Evolutionary conservation across 2,797 vertebrate species (phyloP), one percentile per base, ranked within the genome.

Genomic region (Enteromius mattozi): DNA sequence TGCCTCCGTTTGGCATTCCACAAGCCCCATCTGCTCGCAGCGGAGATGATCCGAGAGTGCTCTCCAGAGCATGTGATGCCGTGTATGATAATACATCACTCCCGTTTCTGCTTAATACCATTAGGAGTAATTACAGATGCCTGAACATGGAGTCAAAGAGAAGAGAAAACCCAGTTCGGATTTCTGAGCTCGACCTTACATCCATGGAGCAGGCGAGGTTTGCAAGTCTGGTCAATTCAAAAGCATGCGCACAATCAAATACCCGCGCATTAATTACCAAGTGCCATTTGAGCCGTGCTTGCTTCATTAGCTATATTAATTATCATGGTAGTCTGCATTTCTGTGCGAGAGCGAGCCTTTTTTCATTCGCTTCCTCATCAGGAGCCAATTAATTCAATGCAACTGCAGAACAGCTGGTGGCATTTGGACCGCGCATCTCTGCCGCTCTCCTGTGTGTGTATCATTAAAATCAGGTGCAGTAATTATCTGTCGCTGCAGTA

Each of bases 371-470:
- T 84, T 83, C 78, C 87, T 93, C 93, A 94, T 94, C 92, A 94
- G 93, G 94, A 95, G 94, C 94, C 94, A 96, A 92, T 96, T 95
- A 96, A 95, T 96, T 96, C 92, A 91, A 92, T 94, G 91, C 91
- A 95, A 94, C 93, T 94, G 81, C 93, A 91, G 93, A 95, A 96
- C 94, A 96, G 94, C 95, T 96, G 94, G 92, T 96, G 94, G 94
- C 95, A 95, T 96, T 96, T 97, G 93, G 92, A 94, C 92, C 96
- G 90, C 95, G 94, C 96, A 93, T 96, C 95, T 92, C 96, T 91
- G 92, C 94, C 94, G 93, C 90, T 95, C 95, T 96, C 95, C 89
- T 92, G 94, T 94, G 94, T 93, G 89, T 93, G 93, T 94, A 93
- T 96, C 94, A 94, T 96, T 96, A 96, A 94, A 96, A 94, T 96